These are phyloP conservation scores for Caretta caretta DNA, from an alignment of 2,113 vertebrate species.

Conservation along the genomic window DNA sequence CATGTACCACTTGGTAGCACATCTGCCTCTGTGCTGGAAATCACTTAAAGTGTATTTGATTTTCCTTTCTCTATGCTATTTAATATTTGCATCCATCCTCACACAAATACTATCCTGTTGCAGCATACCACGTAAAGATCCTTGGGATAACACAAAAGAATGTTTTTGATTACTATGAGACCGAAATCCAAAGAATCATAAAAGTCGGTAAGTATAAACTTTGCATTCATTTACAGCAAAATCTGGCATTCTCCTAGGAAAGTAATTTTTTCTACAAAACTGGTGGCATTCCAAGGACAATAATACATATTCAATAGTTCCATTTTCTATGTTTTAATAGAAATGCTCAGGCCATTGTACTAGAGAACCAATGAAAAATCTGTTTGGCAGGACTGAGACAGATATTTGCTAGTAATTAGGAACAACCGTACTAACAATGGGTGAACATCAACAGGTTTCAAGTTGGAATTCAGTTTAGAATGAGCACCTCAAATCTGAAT, in stretches of 20 bases:
- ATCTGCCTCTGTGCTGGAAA: background rate
- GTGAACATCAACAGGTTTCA: background rate
- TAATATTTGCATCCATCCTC: background rate
- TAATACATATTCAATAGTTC: background rate
- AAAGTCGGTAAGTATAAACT: constrained; percentile 66
- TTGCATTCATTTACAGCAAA: background rate
- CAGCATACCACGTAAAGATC: constrained; percentile 70
- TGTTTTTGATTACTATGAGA: constrained; percentile 71
- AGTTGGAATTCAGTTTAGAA: background rate
- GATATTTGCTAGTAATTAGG: background rate
- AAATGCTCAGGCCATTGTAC: background rate
- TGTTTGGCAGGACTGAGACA: background rate
- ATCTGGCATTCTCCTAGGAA: background rate
- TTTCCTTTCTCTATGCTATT: background rate
- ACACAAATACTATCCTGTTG: constrained; percentile 11
- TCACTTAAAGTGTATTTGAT: background rate
- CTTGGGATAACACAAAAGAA: constrained; percentile 65
- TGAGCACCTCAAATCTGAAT: background rate
- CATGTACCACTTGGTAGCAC: background rate
- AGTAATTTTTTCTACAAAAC: background rate
- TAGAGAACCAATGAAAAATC: background rate
- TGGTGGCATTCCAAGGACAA: background rate
- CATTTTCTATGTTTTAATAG: background rate
- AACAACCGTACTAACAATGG: background rate
- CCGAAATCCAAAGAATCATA: constrained; percentile 63